A percentile compares a stretch with the other conserved stretches of the same genome.
These are phyloP conservation scores for Diarsia dahlii DNA, from an alignment of 2,888 invertebrate genomes.

Conservation along the genomic window DNA sequence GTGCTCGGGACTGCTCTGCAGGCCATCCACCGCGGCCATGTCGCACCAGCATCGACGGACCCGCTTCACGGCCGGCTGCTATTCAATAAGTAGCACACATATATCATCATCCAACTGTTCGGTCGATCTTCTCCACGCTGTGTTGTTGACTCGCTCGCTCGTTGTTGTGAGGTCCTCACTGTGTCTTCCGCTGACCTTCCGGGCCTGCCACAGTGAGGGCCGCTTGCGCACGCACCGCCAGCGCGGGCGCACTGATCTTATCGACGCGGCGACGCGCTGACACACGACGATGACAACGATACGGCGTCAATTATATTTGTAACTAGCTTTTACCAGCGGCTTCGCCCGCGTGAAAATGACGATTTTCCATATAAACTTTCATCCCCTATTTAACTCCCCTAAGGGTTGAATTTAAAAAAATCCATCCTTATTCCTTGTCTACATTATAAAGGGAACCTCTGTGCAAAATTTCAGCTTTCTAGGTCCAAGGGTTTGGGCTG, in stretches of 20 bases:
- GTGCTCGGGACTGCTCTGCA: too few species aligned
- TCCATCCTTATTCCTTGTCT: too few species aligned
- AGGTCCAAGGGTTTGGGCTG: too few species aligned
- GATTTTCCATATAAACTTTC: too few species aligned
- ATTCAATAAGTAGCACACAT: not conserved
- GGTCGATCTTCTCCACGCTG: too few species aligned
- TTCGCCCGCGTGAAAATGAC: too few species aligned
- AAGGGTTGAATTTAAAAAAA: too few species aligned
- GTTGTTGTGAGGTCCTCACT: not conserved
- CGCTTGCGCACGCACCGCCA: conserved; percentile 10
- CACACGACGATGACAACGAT: conserved; percentile 22
- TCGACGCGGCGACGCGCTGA: conserved; percentile 18
- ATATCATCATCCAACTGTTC: not conserved
- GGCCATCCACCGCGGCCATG: not conserved
- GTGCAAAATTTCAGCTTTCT: too few species aligned
- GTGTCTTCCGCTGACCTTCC: not conserved
- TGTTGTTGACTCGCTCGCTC: not conserved
- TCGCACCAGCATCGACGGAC: too few species aligned
- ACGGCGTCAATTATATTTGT: conserved; percentile 9
- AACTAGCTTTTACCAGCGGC: too few species aligned
- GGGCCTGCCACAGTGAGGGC: conserved; percentile 3
- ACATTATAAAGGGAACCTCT: too few species aligned
- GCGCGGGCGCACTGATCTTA: conserved; percentile 28
- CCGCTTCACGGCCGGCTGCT: not conserved
- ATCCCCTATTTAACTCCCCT: too few species aligned